Base-by-base conservation (phyloP, 2,797 vertebrate species). In the Epinephelus awoara region DNA sequence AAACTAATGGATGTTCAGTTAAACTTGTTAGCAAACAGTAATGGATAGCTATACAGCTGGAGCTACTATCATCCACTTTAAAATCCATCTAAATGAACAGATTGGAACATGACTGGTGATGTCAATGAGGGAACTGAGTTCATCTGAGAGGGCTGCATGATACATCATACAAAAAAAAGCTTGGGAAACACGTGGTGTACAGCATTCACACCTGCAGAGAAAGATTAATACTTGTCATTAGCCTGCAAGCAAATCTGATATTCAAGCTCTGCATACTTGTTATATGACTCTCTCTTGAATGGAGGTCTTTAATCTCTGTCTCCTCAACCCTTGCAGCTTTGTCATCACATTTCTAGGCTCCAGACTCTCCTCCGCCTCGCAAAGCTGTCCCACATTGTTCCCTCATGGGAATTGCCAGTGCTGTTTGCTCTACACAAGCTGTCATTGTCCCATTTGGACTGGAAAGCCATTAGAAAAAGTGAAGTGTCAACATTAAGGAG, bases 381-480 rank as follows among this genome's bases (percentile, higher is more conserved):
- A 27, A 73, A 77, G 27, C 47, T 65, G 63, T 47, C 47, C 71
- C 23, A 29, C 64, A 61, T 78, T 78, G 44, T 50, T 71, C 51
- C 52, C 47, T 67, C 40, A 34, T 71, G 80, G 64, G 42, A 58
- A 65, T 42, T 23, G 8, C 27, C 27, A 69, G 15, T 42, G 52
- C 70, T 62, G 54, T 79, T 67, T 71, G 62, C 76, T 47, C 54
- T 21, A 65, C 62, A 83, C 80, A 87, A 72, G 71, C 80, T 75
- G 77, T 23, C 80, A 82, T 87, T 86, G 83, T 91, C 84, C 86
- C 73, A 74, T 77, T 70, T 82, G 67, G 56, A 80, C 57, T 80
- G 79, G 55, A 85, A 71, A 76, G 47, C 64, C 47, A 44, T 63
- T 59, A 63, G 25, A 65, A 79, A 72, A 84, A 88, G 51, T 40